phyloP scores from a whole-genome alignment of 2,113 vertebrate genomes.

The Phodopus roborovskii region DNA sequence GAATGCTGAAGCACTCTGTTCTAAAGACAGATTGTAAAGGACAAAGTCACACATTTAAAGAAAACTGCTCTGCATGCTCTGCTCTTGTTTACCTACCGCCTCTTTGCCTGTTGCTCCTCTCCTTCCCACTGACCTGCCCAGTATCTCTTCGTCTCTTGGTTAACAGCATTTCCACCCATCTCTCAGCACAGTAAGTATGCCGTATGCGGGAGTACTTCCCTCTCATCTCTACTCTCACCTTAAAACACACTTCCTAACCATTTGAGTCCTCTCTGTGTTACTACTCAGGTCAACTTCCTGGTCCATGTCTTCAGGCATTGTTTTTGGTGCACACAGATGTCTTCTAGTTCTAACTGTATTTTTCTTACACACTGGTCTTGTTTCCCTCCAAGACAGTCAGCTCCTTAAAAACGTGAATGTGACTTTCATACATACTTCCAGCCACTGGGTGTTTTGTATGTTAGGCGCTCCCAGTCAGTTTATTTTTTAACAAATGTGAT shows the following conservation, averaged over 20 bases:
- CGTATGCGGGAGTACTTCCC: background rate
- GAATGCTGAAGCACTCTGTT: constrained; percentile 61
- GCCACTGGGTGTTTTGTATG: background rate
- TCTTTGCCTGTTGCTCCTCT: background rate
- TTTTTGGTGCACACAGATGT: background rate
- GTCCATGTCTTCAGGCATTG: background rate
- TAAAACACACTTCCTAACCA: constrained; percentile 8
- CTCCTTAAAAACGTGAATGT: background rate
- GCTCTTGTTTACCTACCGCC: background rate
- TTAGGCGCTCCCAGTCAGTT: constrained; percentile 15
- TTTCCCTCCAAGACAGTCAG: background rate
- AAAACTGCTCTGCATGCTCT: background rate
- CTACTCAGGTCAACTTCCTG: background rate
- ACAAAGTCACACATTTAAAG: background rate
- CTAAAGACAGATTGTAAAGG: background rate
- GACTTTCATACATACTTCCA: background rate
- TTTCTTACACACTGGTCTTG: background rate
- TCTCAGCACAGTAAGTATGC: background rate
- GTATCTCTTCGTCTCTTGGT: background rate
- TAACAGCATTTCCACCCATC: background rate
- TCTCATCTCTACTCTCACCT: background rate
- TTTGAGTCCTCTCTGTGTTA: background rate
- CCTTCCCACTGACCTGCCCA: background rate
- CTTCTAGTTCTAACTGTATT: background rate
- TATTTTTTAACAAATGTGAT: constrained; percentile 18